These are phyloP conservation scores for Parambassis ranga DNA, from an alignment of 2,797 vertebrate genomes.

Conservation along the genomic window DNA sequence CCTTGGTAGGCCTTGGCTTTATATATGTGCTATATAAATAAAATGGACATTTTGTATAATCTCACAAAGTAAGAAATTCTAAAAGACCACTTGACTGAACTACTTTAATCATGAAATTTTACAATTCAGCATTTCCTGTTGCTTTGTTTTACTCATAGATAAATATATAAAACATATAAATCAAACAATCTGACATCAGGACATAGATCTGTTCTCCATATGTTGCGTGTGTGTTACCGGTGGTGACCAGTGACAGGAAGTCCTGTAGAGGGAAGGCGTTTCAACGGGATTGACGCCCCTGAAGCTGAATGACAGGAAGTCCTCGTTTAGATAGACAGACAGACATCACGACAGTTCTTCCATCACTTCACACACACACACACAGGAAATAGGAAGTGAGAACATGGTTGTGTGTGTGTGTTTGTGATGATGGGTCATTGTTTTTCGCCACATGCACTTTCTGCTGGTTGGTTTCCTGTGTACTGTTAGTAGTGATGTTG, in stretches of 20 bases:
- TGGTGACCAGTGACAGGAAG: slow-evolving; percentile 90
- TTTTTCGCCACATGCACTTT: slow-evolving; percentile 39
- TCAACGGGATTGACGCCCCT: slow-evolving; percentile 87
- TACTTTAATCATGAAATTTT: slow-evolving; percentile 36
- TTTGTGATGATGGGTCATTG: slow-evolving; percentile 40
- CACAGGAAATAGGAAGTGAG: slow-evolving; percentile 64
- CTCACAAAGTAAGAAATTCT: background rate
- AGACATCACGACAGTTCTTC: slow-evolving; percentile 60
- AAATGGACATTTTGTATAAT: too few relatives aligned
- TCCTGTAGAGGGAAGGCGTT: slow-evolving; percentile 84
- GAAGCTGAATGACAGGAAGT: slow-evolving; percentile 97
- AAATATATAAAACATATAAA: slow-evolving; percentile 1
- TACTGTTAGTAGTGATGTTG: background rate
- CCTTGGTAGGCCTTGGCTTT: too few relatives aligned
- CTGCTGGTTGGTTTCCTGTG: slow-evolving; percentile 28
- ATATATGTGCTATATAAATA: too few relatives aligned
- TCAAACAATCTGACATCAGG: slow-evolving; percentile 10
- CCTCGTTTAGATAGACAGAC: slow-evolving; percentile 91
- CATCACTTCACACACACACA: slow-evolving; percentile 40
- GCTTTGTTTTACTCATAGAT: slow-evolving; percentile 11
- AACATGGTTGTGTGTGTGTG: slow-evolving; percentile 34
- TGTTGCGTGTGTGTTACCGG: slow-evolving; percentile 79
- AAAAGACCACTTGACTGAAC: background rate
- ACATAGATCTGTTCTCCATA: slow-evolving; percentile 36
- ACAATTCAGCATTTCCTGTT: slow-evolving; percentile 21